Conservation (phyloP, 1,140 invertebrate species). For the Trissolcus basalis region DNA sequence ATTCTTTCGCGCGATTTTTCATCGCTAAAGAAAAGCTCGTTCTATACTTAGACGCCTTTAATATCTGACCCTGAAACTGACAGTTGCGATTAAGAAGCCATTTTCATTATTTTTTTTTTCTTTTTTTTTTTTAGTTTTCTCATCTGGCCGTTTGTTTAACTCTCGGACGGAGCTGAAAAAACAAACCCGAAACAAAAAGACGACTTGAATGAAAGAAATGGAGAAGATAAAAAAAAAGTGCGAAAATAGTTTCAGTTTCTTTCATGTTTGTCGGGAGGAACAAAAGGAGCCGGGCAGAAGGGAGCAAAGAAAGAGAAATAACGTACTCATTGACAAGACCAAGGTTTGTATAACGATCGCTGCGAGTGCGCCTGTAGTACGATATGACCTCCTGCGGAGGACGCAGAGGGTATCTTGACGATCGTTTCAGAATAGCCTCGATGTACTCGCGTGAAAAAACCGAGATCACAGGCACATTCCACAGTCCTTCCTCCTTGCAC, state of each 20-base stretch:
- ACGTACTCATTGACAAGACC: slow-evolving; percentile 89
- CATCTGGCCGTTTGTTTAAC: no score
- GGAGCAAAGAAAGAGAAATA: slow-evolving; percentile 33
- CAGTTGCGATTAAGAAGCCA: slow-evolving; percentile 33
- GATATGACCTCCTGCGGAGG: slow-evolving; percentile 89
- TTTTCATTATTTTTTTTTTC: slow-evolving; percentile 2
- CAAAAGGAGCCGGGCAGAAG: background rate
- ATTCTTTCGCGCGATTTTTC: slow-evolving; percentile 24
- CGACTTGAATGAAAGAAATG: slow-evolving; percentile 2
- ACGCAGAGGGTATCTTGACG: slow-evolving; percentile 85
- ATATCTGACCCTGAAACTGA: slow-evolving; percentile 46
- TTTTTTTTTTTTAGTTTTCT: slow-evolving; percentile 1
- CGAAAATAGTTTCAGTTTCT: slow-evolving; percentile 40
- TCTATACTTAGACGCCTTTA: slow-evolving; percentile 33
- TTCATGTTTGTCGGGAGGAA: background rate
- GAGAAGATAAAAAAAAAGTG: slow-evolving; percentile 2
- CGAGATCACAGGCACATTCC: slow-evolving; percentile 85
- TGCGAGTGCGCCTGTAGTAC: slow-evolving; percentile 83
- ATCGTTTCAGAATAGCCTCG: slow-evolving; percentile 84
- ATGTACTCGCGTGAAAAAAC: slow-evolving; percentile 86
- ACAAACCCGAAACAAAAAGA: no score
- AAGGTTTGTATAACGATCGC: slow-evolving; percentile 86
- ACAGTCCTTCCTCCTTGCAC: slow-evolving; percentile 85
- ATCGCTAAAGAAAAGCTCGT: slow-evolving; percentile 8
- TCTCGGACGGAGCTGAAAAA: no score